Evolutionary conservation across 2,797 vertebrate genomes (phyloP), one percentile per base, ranked within the genome.

Genomic region (Gila robusta): DNA sequence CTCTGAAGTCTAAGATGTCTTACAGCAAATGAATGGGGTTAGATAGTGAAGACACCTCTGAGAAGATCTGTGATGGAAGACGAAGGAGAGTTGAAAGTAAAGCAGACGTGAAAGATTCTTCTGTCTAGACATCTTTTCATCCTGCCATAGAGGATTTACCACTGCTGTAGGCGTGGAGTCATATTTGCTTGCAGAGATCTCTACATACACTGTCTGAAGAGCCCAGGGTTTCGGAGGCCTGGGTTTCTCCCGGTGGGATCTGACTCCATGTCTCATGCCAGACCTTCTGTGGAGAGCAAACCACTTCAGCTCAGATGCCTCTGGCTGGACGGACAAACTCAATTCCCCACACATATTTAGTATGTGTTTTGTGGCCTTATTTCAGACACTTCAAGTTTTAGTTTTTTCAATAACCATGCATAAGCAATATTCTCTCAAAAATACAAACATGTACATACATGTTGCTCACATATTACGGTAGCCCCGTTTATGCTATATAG

Each of bases 101-200:
- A 32, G 21, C 21, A 81, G n/a, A 81, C 6, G 19, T 54, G 14
- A 37, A 76, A 69, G 86, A 88, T 84, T 87, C 79, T 64, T 85
- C 73, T 76, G 89, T 89, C 87, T 89, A 86, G 88, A 90, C 88
- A 32, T 64, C 86, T 82, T 90, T 90, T 90, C 84, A 91, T 91
- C 89, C 76, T 5, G 35, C 86, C 82, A 6, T 44, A 26, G 86
- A 88, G 88, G 89, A 89, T 87, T 89, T 88, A 84, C 14, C 26
- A 83, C 79, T 87, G 82, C 89, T 88, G 62, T 28, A 86, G 87
- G 87, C 81, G 0, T 52, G 67, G n/a, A 87, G 82, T 8, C 41
- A 32, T 56, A 44, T 56, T 59, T 56, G 67, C 81, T 79, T 47
- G 28, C 64, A 66, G 16, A 32, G 14, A 66, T 32, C 26, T 26